phyloP scores from a whole-genome alignment of 2,113 vertebrate genomes.

The Coregonus clupeaformis region DNA sequence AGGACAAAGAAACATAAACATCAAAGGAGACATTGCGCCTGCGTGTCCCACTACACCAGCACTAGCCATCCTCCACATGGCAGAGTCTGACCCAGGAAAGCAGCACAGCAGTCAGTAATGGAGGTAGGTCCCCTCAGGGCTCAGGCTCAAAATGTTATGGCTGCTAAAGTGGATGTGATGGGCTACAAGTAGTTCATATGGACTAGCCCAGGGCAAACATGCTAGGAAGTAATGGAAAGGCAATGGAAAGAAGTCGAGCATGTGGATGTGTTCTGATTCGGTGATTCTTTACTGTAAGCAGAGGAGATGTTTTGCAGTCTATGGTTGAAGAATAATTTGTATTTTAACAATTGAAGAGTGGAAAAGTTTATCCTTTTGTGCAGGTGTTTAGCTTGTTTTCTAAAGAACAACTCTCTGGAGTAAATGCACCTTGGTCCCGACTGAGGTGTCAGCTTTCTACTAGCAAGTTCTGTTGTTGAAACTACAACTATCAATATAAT shows the following conservation, averaged over 20 bases:
- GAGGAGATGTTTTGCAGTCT: too few species aligned
- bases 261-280: too few species aligned
- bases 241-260: neutral
- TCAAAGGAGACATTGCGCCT: conserved; percentile 5
- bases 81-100: neutral
- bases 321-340: too few species aligned
- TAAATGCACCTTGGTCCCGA: too few species aligned
- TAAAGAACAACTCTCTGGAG: too few species aligned
- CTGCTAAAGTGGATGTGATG: conserved; percentile 42
- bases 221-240: neutral
- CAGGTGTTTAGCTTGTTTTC: too few species aligned
- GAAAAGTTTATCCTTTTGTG: too few species aligned
- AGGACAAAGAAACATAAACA: neutral
- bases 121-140: conserved; percentile 55
- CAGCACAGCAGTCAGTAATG: conserved; percentile 20
- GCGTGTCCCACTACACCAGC: neutral
- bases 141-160: conserved; percentile 16
- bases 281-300: too few species aligned
- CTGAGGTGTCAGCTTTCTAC: too few species aligned
- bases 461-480: too few species aligned
- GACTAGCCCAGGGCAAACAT: conserved; percentile 9
- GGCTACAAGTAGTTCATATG: conserved; percentile 20
- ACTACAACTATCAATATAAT: too few species aligned
- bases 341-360: too few species aligned
- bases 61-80: neutral